These are phyloP conservation scores for Cheirogaleus major DNA, from an alignment of 2,797 vertebrate genomes.

Conservation along the genomic window DNA sequence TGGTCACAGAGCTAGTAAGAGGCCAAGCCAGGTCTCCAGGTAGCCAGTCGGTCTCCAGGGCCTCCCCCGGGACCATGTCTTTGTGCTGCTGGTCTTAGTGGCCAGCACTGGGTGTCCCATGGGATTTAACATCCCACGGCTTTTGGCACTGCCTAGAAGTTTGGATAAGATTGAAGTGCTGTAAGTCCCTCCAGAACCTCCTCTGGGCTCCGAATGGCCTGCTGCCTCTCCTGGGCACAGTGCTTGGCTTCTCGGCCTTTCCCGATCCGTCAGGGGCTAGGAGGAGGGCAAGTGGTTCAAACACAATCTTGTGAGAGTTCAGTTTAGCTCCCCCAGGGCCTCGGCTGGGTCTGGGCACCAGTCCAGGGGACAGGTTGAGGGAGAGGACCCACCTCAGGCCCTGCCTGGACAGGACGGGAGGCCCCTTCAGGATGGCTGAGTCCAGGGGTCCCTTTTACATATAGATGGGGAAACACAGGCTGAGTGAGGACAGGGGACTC, in stretches of 20 bases:
- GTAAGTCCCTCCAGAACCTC: background rate
- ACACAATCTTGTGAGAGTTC: background rate
- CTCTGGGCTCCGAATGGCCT: background rate
- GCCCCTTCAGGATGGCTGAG: background rate
- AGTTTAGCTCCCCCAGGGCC: background rate
- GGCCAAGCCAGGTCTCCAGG: background rate
- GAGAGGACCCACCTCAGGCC: rapidly evolving
- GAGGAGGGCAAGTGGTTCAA: background rate
- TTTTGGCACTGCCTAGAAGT: background rate
- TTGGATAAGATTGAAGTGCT: background rate
- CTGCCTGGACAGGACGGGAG: background rate
- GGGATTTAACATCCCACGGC: background rate
- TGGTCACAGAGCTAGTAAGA: background rate
- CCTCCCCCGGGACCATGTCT: rapidly evolving
- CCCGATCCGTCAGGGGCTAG: background rate
- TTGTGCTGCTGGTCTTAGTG: no score
- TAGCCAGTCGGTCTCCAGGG: background rate
- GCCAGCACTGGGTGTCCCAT: background rate
- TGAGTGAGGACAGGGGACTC: background rate
- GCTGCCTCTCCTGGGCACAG: background rate
- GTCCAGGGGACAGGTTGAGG: background rate
- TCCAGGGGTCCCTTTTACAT: background rate
- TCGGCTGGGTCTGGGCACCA: background rate
- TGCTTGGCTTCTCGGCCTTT: background rate
- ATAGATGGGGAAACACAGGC: background rate